Base-by-base conservation (phyloP, 2,888 invertebrate species). In the Conomelus anceps region DNA sequence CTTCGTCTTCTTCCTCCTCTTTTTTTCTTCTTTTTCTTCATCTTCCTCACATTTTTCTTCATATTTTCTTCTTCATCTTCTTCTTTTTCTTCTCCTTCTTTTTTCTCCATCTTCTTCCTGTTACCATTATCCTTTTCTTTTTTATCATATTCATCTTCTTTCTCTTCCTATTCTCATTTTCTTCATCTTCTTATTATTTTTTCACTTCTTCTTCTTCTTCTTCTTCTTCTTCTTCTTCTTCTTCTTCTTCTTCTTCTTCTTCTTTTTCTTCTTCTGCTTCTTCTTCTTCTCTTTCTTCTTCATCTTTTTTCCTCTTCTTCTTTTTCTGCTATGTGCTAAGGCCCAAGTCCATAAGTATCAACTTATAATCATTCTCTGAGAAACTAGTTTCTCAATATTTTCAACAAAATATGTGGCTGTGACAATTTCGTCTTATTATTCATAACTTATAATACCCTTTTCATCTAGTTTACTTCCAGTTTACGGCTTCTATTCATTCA, bases 231-330 rank as follows among this genome's bases (percentile, higher is more conserved):
- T 41, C 63, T 4, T 23, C 11, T 41, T 4, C 41, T 22, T 13
- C 26, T 22, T 11, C 9, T 17, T 23, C 23, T 0, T n/a, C 13
- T 20, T 9, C 23, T 23, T 87, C 41, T 87, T 26, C 3, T 23
- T 20, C 13, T 11, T 13, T 4, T 24, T 34, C 34, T 1, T 6
- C 17, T 13, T 34, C 17, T 17, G 1, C 4, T 34, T 17, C 11
- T 34, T 34, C 26, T 22, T 86, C 89, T 26, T 22, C 22, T 85
- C 41, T 24, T 86, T 87, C 87, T 22, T 88, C 23, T 23, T 89
- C 87, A 26, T 84, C 86, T 86, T 85, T 88, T 88, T 63, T 90
- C 87, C 88, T 88, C 88, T 89, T 26, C 26, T 84, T 22, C 3
- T 84, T 89, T 23, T 41, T 84, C 41, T 24, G 84, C 84, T 89